phyloP scores from a whole-genome alignment of 1,140 invertebrate species.

The Melitaea cinxia region DNA sequence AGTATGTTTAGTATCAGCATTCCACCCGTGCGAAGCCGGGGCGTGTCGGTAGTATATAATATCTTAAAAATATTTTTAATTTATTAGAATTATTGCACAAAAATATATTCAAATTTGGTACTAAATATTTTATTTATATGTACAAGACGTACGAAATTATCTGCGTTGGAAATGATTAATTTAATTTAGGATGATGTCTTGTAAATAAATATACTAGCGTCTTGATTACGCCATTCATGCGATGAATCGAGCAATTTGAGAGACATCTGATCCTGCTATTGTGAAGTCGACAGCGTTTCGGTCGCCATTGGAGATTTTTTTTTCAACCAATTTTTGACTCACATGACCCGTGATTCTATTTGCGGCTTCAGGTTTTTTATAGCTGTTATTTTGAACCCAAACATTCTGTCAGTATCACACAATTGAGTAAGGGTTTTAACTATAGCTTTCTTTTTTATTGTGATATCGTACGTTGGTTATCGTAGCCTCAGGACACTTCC shows the following conservation, averaged over 20 bases:
- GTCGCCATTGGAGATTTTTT: slow-evolving; percentile 6
- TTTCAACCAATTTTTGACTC: slow-evolving; percentile 1
- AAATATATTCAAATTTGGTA: background rate
- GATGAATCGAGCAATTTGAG: slow-evolving; percentile 36
- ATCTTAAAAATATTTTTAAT: too few relatives aligned
- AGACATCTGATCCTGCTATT: slow-evolving; percentile 25
- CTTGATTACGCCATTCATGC: slow-evolving; percentile 36
- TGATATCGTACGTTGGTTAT: too few relatives aligned
- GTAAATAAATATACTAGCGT: slow-evolving; percentile 25
- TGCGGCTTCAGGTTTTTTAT: background rate
- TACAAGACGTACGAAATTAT: background rate
- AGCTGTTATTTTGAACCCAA: too few relatives aligned
- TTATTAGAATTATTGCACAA: background rate
- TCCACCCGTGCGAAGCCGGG: too few relatives aligned
- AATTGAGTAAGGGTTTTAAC: too few relatives aligned
- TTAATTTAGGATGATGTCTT: slow-evolving; percentile 21
- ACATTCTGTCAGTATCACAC: too few relatives aligned
- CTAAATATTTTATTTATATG: background rate
- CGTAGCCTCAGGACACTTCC: too few relatives aligned
- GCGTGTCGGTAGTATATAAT: too few relatives aligned
- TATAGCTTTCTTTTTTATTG: too few relatives aligned
- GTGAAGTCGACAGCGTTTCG: slow-evolving; percentile 16
- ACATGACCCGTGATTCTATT: background rate
- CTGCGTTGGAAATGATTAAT: background rate
- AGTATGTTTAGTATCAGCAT: too few relatives aligned